phyloP scores from a whole-genome alignment of 2,113 vertebrate species.

The Dromaius novaehollandiae region DNA sequence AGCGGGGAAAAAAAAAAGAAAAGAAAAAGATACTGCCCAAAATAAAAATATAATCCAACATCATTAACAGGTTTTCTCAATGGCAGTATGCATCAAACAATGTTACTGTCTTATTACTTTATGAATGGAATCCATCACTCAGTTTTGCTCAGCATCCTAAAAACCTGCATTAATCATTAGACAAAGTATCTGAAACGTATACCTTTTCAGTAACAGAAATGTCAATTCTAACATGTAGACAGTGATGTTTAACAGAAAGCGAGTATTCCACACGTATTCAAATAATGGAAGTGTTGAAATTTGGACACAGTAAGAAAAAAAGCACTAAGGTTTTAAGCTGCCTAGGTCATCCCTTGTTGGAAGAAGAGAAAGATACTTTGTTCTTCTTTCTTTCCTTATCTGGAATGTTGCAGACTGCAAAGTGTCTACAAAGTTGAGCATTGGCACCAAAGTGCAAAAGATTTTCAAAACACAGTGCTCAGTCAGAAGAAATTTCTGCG shows the following conservation, averaged over 20 bases:
- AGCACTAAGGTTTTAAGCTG: constrained; percentile 87
- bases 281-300: constrained; percentile 70
- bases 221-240: constrained; percentile 77
- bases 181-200: constrained; percentile 59
- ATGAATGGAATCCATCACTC: background rate
- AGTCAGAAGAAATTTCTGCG: constrained; percentile 56
- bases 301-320: constrained; percentile 77
- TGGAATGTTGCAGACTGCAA: constrained; percentile 82
- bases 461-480: constrained; percentile 66
- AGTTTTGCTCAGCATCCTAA: constrained; percentile 12
- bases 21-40: background rate
- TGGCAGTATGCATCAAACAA: constrained; percentile 52
- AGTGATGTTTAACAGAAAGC: constrained; percentile 74
- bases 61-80: constrained; percentile 70
- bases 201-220: constrained; percentile 55
- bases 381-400: constrained; percentile 54
- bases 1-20: constrained; percentile 29
- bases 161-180: constrained; percentile 58
- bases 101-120: constrained; percentile 43
- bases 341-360: constrained; percentile 76
- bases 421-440: constrained; percentile 64
- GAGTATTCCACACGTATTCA: constrained; percentile 65
- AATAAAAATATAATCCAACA: constrained; percentile 66
- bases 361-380: constrained; percentile 34
- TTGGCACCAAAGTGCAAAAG: constrained; percentile 74